Evolutionary conservation across 2,113 vertebrate species (phyloP).

Genomic region (Aspiorhynchus laticeps): DNA sequence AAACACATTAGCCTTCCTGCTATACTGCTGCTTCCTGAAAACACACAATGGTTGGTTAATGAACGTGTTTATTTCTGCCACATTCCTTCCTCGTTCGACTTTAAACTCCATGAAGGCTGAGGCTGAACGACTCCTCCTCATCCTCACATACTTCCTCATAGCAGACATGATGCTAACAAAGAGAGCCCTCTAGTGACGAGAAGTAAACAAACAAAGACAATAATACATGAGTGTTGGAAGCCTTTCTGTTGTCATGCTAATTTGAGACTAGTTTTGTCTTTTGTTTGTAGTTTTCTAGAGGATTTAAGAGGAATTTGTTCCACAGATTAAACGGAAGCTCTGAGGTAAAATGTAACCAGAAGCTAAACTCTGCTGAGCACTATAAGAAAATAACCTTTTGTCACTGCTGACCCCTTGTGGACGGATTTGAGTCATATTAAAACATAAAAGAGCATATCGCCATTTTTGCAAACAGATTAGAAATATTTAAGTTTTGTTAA

Average conservation of each 20-base stretch:
- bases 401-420: conserved; percentile 9
- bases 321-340: neutral
- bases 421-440: fast-evolving
- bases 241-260: neutral
- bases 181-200: neutral
- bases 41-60: conserved; percentile 22
- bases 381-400: neutral
- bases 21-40: conserved; percentile 25
- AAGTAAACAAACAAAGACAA: neutral
- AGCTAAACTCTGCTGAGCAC: neutral
- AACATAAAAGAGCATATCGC: neutral
- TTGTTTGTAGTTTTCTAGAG: neutral
- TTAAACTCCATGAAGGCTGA: neutral
- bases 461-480: too few species aligned
- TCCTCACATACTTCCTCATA: neutral
- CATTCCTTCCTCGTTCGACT: conserved; percentile 28
- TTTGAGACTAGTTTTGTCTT: neutral
- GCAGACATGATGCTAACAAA: neutral
- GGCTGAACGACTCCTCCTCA: neutral
- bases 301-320: neutral
- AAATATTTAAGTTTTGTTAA: too few species aligned
- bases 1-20: neutral
- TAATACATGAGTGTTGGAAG: neutral
- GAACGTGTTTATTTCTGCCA: neutral
- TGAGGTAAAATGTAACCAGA: neutral